Conservation (phyloP, 1,140 invertebrate species). For the Lordiphosa clarofinis region DNA sequence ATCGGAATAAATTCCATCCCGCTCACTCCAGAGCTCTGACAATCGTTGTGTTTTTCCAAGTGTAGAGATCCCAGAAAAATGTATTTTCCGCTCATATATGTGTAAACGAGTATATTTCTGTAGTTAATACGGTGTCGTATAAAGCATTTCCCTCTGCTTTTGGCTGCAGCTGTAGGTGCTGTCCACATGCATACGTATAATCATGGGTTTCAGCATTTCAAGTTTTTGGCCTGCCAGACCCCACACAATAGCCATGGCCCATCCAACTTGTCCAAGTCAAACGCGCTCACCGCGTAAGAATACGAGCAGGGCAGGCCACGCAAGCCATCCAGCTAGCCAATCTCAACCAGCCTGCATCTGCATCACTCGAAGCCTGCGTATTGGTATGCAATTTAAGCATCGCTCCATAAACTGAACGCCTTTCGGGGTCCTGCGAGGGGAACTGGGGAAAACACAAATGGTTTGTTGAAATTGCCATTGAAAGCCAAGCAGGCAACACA, state of each 20-base stretch:
- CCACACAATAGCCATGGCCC: constrained; percentile 13
- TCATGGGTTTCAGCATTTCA: constrained; percentile 19
- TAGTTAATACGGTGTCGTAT: constrained; percentile 3
- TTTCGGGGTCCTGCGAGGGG: constrained; percentile 3
- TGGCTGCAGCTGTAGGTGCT: neutral
- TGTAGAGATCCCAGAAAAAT: neutral
- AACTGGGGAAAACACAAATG: constrained; percentile 8
- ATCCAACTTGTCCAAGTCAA: constrained; percentile 15
- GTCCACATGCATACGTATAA: constrained; percentile 12
- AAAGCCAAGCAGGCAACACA: constrained; percentile 13
- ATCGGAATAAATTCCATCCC: no score
- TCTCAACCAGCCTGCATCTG: constrained; percentile 1
- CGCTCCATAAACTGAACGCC: constrained; percentile 17
- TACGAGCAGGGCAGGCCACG: constrained; percentile 4
- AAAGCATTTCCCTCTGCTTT: constrained; percentile 10
- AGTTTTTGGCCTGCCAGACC: constrained; percentile 14
- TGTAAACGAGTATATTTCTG: neutral
- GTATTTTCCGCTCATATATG: neutral
- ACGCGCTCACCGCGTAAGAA: constrained; percentile 4
- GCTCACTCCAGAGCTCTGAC: no score
- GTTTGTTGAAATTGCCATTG: constrained; percentile 17
- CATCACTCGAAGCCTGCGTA: constrained; percentile 3
- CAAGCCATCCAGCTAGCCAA: neutral
- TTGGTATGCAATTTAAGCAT: constrained; percentile 16
- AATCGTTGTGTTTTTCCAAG: no score